Conservation (phyloP, 2,113 vertebrate genomes). For the Thunnus maccoyii region DNA sequence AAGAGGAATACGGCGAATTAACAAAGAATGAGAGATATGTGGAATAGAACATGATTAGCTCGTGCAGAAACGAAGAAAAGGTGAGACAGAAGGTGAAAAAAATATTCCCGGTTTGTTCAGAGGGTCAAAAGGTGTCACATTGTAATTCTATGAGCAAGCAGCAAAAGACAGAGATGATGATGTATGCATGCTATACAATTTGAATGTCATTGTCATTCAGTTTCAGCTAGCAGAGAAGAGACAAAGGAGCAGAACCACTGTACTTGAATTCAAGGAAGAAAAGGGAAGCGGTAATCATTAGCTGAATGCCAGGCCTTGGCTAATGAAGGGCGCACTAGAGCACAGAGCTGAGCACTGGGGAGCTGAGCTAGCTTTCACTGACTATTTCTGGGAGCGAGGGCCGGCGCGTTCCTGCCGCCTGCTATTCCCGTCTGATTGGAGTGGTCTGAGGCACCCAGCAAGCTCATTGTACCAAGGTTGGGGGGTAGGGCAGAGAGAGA, state of each 20-base stretch:
- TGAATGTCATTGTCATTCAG: conserved; percentile 45
- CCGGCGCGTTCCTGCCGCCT: conserved; percentile 7
- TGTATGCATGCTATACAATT: conserved; percentile 3
- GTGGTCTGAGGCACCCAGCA: conserved; percentile 51
- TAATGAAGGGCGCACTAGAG: conserved; percentile 63
- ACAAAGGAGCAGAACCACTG: conserved; percentile 13
- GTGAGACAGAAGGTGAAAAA: not conserved
- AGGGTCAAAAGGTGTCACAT: conserved; percentile 46
- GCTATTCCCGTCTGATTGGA: conserved; percentile 70
- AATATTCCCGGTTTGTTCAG: not conserved
- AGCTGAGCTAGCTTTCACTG: conserved; percentile 63
- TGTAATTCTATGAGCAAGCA: conserved; percentile 20
- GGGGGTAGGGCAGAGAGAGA: not conserved
- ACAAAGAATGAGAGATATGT: conserved; percentile 11
- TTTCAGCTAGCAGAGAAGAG: conserved; percentile 6
- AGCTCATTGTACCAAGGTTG: conserved; percentile 46
- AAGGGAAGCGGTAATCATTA: conserved; percentile 54
- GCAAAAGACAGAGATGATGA: not conserved
- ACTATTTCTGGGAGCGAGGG: conserved; percentile 35
- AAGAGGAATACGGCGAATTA: not conserved
- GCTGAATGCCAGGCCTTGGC: conserved; percentile 52
- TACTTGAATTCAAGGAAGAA: conserved; percentile 6
- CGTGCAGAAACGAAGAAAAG: conserved; percentile 11
- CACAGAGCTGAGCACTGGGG: conserved; percentile 38
- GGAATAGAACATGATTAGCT: conserved; percentile 20